phyloP scores from a whole-genome alignment of 2,888 invertebrate species.

The Helobdella robusta region DNA sequence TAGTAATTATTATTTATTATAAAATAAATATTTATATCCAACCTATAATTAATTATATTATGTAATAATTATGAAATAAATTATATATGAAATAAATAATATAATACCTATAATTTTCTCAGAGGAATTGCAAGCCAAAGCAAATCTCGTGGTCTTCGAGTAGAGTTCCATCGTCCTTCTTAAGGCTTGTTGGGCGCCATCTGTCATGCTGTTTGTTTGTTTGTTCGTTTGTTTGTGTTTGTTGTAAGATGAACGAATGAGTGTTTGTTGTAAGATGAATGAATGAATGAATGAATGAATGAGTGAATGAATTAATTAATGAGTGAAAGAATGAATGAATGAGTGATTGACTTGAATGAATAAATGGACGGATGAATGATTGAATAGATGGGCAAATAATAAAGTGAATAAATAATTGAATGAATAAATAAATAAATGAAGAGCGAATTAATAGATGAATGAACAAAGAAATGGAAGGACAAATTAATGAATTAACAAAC shows the following conservation, averaged over 20 bases:
- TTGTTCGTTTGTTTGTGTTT: neutral
- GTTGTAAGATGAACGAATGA: neutral
- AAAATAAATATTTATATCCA: no score
- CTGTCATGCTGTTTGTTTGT: constrained; percentile 85
- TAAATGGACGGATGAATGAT: neutral
- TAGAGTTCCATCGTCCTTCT: constrained; percentile 97
- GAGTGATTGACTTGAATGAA: neutral
- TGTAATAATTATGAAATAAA: no score
- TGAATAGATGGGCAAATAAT: neutral
- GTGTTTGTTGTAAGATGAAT: neutral
- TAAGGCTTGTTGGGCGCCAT: constrained; percentile 93
- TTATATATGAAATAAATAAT: no score
- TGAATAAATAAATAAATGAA: neutral
- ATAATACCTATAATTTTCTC: constrained; percentile 84
- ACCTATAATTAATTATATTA: no score
- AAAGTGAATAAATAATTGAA: neutral
- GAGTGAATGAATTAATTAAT: neutral
- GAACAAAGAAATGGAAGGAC: no score
- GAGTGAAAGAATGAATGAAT: neutral
- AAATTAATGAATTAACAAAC: no score
- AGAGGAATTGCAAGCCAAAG: constrained; percentile 91
- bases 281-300: neutral
- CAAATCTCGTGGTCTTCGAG: constrained; percentile 90
- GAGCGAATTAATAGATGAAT: no score
- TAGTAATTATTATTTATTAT: constrained; percentile 4